Evolutionary conservation across 2,113 vertebrate species (phyloP).

Genomic region (Jaculus jaculus): DNA sequence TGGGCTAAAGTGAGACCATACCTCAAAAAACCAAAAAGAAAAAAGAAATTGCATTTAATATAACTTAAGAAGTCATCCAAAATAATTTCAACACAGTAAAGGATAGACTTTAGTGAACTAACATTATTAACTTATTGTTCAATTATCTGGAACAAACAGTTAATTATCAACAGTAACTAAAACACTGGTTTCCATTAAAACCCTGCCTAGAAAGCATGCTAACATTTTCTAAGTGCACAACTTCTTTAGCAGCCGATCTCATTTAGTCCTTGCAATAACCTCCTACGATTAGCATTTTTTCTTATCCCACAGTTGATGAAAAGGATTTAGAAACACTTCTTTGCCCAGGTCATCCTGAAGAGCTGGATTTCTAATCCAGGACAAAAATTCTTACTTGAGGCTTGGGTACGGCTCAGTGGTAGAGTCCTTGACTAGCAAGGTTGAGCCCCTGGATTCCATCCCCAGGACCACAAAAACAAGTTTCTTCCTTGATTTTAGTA

Average conservation of each 20-base stretch:
- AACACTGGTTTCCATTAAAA: constrained; percentile 47
- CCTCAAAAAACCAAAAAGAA: too few species aligned
- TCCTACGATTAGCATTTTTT: constrained; percentile 28
- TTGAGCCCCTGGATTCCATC: background rate
- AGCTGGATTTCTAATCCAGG: background rate
- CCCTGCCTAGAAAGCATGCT: background rate
- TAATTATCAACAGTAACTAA: constrained; percentile 35
- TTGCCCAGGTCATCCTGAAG: constrained; percentile 32
- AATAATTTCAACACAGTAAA: constrained; percentile 48
- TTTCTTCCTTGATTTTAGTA: constrained; percentile 22
- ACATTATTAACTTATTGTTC: background rate
- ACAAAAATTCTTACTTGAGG: constrained; percentile 20
- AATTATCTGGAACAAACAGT: constrained; percentile 34
- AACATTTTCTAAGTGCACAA: background rate
- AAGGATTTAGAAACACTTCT: constrained; percentile 36
- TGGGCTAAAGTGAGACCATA: too few species aligned
- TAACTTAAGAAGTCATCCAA: constrained; percentile 55
- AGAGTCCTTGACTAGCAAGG: background rate
- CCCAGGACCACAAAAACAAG: background rate
- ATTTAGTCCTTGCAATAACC: constrained; percentile 40
- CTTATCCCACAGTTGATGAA: constrained; percentile 29
- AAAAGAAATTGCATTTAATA: constrained; percentile 30
- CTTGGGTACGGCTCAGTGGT: background rate
- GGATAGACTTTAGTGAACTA: constrained; percentile 8
- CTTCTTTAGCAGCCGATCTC: constrained; percentile 41